phyloP scores from a whole-genome alignment of 2,888 invertebrate genomes.

The Nudaria mundana region DNA sequence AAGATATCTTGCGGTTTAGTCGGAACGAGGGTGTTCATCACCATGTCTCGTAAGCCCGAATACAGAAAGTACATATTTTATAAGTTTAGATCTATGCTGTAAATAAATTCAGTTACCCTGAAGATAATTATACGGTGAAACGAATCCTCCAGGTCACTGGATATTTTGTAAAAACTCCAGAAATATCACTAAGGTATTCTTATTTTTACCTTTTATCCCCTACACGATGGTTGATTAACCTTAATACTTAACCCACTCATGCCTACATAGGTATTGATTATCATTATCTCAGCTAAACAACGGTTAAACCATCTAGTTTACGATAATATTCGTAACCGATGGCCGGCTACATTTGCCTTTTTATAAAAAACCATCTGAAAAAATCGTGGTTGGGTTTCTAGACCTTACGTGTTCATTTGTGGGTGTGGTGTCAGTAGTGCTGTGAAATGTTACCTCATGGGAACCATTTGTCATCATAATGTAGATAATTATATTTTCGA shows the following conservation, averaged over 20 bases:
- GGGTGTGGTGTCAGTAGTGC: slow-evolving; percentile 29
- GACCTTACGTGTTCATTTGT: slow-evolving; percentile 33
- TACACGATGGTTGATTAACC: slow-evolving; percentile 58
- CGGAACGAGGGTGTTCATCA: too few species aligned
- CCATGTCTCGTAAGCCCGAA: too few species aligned
- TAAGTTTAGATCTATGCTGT: too few species aligned
- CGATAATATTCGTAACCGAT: slow-evolving; percentile 67
- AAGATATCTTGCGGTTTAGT: too few species aligned
- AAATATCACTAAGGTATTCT: slow-evolving; percentile 35
- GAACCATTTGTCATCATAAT: slow-evolving; percentile 18
- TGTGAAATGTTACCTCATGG: slow-evolving; percentile 24
- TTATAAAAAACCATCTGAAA: slow-evolving; percentile 25
- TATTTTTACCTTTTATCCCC: slow-evolving; percentile 46
- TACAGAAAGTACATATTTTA: too few species aligned
- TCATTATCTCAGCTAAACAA: slow-evolving; percentile 53
- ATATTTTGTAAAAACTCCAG: slow-evolving; percentile 30
- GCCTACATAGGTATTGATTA: slow-evolving; percentile 66
- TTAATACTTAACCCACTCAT: slow-evolving; percentile 47
- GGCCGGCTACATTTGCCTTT: slow-evolving; percentile 51
- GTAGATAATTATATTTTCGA: slow-evolving; percentile 7
- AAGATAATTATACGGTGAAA: slow-evolving; percentile 24
- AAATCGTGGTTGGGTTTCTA: slow-evolving; percentile 21
- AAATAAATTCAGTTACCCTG: slow-evolving; percentile 20
- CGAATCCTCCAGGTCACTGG: slow-evolving; percentile 39
- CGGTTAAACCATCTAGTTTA: slow-evolving; percentile 57